These are phyloP conservation scores for Pseudotriccus pelzelni DNA, from an alignment of 2,797 vertebrate species.

Conservation along the genomic window DNA sequence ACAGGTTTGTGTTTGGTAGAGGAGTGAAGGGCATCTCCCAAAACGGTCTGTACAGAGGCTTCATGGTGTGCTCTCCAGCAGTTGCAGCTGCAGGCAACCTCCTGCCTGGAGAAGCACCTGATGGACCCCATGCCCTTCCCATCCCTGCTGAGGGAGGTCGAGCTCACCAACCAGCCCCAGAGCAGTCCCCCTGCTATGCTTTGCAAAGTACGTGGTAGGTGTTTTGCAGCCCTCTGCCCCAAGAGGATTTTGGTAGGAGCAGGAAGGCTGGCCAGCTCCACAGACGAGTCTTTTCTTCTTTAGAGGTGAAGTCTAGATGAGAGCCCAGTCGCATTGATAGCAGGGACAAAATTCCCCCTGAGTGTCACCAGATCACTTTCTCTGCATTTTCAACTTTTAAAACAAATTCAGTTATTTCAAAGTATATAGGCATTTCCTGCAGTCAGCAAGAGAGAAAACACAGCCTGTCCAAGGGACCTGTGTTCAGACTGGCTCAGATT, in stretches of 20 bases:
- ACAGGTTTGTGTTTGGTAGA: neutral
- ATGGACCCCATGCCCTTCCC: fast-evolving
- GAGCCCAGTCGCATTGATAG: fast-evolving
- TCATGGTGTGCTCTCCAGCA: neutral
- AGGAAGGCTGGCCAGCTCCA: neutral
- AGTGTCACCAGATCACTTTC: neutral
- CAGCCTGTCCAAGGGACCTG: neutral
- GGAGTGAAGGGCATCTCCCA: neutral
- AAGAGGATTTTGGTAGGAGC: neutral
- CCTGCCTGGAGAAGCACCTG: neutral
- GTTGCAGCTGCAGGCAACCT: fast-evolving
- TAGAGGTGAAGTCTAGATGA: neutral
- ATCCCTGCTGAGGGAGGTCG: fast-evolving
- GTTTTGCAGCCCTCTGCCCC: neutral
- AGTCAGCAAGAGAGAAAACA: neutral
- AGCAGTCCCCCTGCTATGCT: neutral
- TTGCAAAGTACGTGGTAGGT: neutral
- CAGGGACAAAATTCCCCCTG: neutral
- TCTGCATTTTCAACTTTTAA: neutral
- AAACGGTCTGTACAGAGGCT: neutral
- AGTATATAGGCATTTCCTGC: neutral
- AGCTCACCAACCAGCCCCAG: neutral
- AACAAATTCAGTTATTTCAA: neutral
- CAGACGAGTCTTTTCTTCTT: neutral
- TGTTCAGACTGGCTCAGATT: neutral